These are phyloP conservation scores for Drosophila eohydei DNA, from an alignment of 2,888 invertebrate species.

Conservation along the genomic window DNA sequence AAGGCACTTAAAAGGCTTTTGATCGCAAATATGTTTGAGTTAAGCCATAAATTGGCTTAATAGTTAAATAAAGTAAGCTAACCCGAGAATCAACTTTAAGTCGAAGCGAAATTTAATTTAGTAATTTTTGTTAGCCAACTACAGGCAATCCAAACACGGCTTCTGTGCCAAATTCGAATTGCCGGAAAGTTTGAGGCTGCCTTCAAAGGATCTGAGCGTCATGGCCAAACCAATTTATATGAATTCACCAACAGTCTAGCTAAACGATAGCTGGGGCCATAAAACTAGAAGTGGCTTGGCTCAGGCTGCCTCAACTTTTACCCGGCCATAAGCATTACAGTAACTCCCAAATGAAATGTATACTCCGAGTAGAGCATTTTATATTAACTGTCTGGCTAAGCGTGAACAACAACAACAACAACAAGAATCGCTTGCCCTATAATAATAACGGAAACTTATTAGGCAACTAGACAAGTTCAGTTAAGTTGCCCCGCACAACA, in stretches of 20 bases:
- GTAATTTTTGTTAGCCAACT: neutral
- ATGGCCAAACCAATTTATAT: constrained; percentile 62
- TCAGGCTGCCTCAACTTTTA: constrained; percentile 41
- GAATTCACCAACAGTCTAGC: constrained; percentile 50
- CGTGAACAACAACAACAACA: constrained; percentile 51
- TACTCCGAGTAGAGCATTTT: constrained; percentile 44
- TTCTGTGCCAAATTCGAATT: constrained; percentile 39
- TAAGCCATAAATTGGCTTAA: constrained; percentile 1
- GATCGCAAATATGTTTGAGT: constrained; percentile 24
- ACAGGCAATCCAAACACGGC: constrained; percentile 1
- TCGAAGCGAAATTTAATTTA: constrained; percentile 24
- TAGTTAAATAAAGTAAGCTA: neutral
- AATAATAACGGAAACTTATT: constrained; percentile 78
- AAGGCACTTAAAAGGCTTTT: constrained; percentile 2
- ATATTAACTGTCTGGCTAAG: constrained; percentile 68
- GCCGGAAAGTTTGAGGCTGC: constrained; percentile 48
- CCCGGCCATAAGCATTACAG: constrained; percentile 47
- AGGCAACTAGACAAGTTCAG: constrained; percentile 42
- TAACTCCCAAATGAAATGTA: constrained; percentile 68
- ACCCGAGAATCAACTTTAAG: constrained; percentile 19
- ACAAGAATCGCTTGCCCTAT: constrained; percentile 37
- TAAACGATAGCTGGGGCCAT: constrained; percentile 49
- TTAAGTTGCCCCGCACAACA: constrained; percentile 14
- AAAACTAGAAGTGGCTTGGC: constrained; percentile 64
- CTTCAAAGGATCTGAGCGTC: constrained; percentile 23